phyloP scores from a whole-genome alignment of 2,113 vertebrate species.

The Melanostigma gelatinosum region DNA sequence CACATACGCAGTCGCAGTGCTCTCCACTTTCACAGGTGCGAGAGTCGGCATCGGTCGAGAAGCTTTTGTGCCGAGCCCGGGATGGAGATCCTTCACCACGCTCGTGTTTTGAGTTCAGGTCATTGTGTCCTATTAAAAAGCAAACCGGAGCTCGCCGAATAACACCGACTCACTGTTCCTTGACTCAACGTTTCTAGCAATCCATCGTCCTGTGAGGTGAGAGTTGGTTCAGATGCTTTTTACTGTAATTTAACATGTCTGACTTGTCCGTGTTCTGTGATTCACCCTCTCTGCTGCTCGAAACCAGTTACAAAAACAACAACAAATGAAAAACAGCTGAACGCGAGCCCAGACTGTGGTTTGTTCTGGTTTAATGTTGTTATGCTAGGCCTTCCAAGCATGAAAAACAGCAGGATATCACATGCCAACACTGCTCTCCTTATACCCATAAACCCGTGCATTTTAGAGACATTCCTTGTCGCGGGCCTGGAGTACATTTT shows the following conservation, averaged over 20 bases:
- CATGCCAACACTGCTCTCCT: slow-evolving; percentile 60
- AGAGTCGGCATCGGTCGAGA: not conserved
- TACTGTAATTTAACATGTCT: slow-evolving; percentile 55
- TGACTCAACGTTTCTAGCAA: slow-evolving; percentile 52
- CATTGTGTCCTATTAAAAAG: slow-evolving; percentile 14
- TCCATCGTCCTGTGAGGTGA: slow-evolving; percentile 60
- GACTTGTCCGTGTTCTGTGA: slow-evolving; percentile 35
- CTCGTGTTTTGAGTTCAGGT: slow-evolving; percentile 16
- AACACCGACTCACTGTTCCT: not conserved
- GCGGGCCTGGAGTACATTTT: slow-evolving; percentile 43
- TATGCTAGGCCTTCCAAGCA: slow-evolving; percentile 69
- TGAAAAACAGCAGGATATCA: slow-evolving; percentile 59
- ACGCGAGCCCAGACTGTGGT: slow-evolving; percentile 72
- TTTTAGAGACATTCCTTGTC: slow-evolving; percentile 63
- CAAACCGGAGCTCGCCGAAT: slow-evolving; percentile 25
- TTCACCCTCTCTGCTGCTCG: slow-evolving; percentile 13
- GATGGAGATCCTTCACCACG: not conserved
- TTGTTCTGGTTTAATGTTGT: slow-evolving; percentile 61
- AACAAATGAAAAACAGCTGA: slow-evolving; percentile 53
- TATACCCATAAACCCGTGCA: slow-evolving; percentile 65
- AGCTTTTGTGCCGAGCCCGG: not conserved
- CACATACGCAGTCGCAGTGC: not conserved
- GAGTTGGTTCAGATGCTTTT: slow-evolving; percentile 43
- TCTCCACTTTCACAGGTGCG: slow-evolving; percentile 11
- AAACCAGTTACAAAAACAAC: slow-evolving; percentile 17